Base-by-base conservation (phyloP, 2,888 invertebrate genomes). In the Cosmia trapezina region DNA sequence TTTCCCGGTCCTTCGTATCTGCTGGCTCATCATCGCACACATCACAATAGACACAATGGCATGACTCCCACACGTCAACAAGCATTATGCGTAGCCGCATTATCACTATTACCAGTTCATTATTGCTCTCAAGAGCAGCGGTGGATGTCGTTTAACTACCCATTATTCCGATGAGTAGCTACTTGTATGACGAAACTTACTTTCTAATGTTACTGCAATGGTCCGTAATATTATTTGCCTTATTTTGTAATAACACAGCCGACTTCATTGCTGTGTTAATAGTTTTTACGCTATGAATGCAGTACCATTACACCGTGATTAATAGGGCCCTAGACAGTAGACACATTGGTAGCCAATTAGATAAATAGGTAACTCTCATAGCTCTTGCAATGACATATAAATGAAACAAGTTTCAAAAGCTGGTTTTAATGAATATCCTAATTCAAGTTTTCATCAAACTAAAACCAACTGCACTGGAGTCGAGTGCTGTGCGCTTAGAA, bases 181-280 rank as follows among this genome's bases (percentile, higher is more conserved):
- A 85, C 89, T 92, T 88, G 86, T 89, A 89, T 93, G 93, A 92
- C 90, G 92, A 93, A 92, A 93, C 91, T 84, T 85, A 92, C 94
- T 94, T 94, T 95, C 94, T 94, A 94, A 93, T 93, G 91, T 90
- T 89, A 87, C 85, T 88, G 91, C 91, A 92, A 92, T 91, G 88
- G 87, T 73, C 84, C 85, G 88, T 90, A 88, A 91, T 91, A 91
- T 91, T 87, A 91, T 91, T 91, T 90, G 87, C 83, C 81, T 85
- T 84, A 77, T 88, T 83, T 87, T 87, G 86, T 91, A 90, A 90
- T 89, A 84, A 88, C 86, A 88, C 85, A 83, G 82, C 82, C 72
- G 71, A 80, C 86, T 88, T 89, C 89, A 90, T 89, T 85, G 83
- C 84, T 17, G 70, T 72, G 80, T 70, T 67, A 54, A 73, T 74